Conservation (phyloP, 2,888 invertebrate species). For the Helleia helle region DNA sequence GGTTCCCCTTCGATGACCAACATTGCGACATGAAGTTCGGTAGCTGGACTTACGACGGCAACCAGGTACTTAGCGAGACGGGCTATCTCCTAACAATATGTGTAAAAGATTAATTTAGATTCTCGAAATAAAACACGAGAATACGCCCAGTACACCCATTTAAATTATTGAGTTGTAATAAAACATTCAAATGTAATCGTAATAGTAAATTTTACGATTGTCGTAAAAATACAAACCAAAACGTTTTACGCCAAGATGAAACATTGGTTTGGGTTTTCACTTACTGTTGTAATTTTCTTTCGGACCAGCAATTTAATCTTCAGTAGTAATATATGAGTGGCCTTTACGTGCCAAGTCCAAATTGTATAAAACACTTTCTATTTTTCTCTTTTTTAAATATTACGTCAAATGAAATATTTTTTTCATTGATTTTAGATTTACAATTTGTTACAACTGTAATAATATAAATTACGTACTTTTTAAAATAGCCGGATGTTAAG, state of each 20-base stretch:
- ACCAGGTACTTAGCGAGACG: conserved; percentile 79
- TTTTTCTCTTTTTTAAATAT: neutral
- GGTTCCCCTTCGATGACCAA: conserved; percentile 99
- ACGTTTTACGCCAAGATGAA: conserved; percentile 8
- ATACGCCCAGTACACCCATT: conserved; percentile 4
- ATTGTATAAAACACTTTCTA: conserved; percentile 4
- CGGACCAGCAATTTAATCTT: conserved; percentile 9
- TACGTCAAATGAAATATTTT: too few species aligned
- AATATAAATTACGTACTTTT: too few species aligned
- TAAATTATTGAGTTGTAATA: neutral
- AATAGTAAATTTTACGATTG: conserved; percentile 5
- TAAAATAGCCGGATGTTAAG: too few species aligned
- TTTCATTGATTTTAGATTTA: too few species aligned
- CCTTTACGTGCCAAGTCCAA: conserved; percentile 4
- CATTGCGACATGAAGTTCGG: conserved; percentile 99
- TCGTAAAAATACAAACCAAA: conserved; percentile 5
- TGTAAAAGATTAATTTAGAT: neutral
- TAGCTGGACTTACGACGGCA: conserved; percentile 99
- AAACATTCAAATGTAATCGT: neutral
- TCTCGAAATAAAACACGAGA: neutral
- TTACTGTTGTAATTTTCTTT: conserved; percentile 9
- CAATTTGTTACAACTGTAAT: too few species aligned
- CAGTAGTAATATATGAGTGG: conserved; percentile 6
- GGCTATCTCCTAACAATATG: neutral
- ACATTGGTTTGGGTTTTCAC: conserved; percentile 9